Base-by-base conservation (phyloP, 1,140 invertebrate species). In the Euschistus heros region DNA sequence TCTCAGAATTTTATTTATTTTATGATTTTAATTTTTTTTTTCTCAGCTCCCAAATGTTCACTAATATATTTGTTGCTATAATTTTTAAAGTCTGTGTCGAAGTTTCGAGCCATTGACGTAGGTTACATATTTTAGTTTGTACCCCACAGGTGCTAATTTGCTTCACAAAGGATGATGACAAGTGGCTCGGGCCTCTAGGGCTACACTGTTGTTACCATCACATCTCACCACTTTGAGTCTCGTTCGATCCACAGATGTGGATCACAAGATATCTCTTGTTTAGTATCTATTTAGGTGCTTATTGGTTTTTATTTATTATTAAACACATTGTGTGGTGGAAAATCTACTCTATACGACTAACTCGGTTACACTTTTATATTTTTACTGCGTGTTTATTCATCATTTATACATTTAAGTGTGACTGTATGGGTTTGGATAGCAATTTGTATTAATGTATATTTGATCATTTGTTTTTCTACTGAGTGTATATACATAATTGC, bases 401-500 rank as follows among this genome's bases (percentile, higher is more conserved):
- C 20, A 65, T 57, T 57, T 64, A 63, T 63, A 63, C 42, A 63
- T 50, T 44, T 37, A 62, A 66, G 66, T 67, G 66, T 67, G 66
- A 63, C 54, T 67, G 66, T 67, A 67, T 67, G 66, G 66, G 65
- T 57, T 67, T 67, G 66, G 62, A 67, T 67, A 67, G 66, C 47
- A 42, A 67, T 54, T 62, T 59, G 52, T 67, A 64, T 67, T 67
- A 46, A 67, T 67, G 66, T 67, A 67, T 67, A 67, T 64, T 67
- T 67, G 46, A 67, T 52, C 17, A 59, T 64, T 62, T 67, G 54
- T 60, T 66, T 60, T 52, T 50, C 60, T 63, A 64, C 50, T 67
- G 66, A 64, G 62, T 67, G 66, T 67, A 67, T 67, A 64, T 64
- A 67, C 44, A 61, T 63, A 63, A 63, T 59, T 63, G 62, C 66